phyloP scores from a whole-genome alignment of 2,797 vertebrate genomes.

The Kryptopterus vitreolus region DNA sequence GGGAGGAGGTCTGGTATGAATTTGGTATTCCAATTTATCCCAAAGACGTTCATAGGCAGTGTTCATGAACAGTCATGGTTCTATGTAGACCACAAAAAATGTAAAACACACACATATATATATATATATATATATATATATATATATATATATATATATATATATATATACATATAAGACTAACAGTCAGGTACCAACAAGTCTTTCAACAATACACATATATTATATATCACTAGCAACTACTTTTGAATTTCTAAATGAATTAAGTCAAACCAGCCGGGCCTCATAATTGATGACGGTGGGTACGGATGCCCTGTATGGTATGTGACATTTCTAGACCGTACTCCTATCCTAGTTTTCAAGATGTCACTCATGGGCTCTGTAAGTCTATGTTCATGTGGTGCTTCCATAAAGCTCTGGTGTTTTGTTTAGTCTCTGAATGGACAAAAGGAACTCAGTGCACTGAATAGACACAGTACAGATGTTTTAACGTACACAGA shows the following conservation, averaged over 20 bases:
- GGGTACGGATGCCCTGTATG: background rate
- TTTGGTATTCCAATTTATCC: background rate
- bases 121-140: background rate
- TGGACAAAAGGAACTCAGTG: constrained; percentile 44
- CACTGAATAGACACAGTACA: constrained; percentile 51
- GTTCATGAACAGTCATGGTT: background rate
- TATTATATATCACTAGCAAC: background rate
- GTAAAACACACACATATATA: too few species aligned
- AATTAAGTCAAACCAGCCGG: too few species aligned
- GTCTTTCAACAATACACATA: too few species aligned
- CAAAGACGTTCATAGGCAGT: too few species aligned
- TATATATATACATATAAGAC: background rate
- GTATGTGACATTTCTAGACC: background rate
- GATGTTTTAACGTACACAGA: constrained; percentile 49
- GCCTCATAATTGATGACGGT: background rate
- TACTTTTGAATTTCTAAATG: background rate
- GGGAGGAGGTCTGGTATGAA: background rate
- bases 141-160: background rate
- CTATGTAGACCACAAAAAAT: background rate
- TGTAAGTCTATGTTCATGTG: constrained; percentile 9
- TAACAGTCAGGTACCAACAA: too few species aligned
- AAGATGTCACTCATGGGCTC: constrained; percentile 18
- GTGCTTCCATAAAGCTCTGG: constrained; percentile 26
- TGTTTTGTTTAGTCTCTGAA: constrained; percentile 54
- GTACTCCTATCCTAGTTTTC: constrained; percentile 7